Evolutionary conservation across 92 coral and sea anemone genomes (phyloP).

Genomic region (Ricordea florida): DNA sequence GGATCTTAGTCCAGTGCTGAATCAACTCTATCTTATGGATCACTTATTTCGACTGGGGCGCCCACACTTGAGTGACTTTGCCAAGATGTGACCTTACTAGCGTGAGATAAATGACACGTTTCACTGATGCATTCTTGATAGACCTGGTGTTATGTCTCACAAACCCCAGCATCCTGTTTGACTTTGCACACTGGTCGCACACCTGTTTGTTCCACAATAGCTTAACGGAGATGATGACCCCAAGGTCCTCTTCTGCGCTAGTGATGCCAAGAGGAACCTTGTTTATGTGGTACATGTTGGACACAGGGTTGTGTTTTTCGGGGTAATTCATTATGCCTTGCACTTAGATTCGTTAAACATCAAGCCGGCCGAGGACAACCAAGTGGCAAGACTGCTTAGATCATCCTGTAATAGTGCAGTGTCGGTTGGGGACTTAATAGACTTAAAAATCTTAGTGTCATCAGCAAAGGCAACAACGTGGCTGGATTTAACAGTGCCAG

Average conservation of each 20-base stretch:
- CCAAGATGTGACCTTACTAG: no score
- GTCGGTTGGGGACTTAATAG: no score
- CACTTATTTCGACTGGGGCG: no score
- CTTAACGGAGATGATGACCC: background rate
- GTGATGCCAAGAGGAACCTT: background rate
- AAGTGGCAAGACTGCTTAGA: no score
- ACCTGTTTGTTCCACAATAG: slow-evolving; percentile 19
- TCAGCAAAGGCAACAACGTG: no score
- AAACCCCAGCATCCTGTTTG: slow-evolving; percentile 21
- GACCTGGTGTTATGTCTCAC: slow-evolving; percentile 6
- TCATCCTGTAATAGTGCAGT: no score
- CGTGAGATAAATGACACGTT: background rate
- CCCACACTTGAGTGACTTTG: no score
- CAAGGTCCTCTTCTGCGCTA: slow-evolving; percentile 15
- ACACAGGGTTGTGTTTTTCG: background rate
- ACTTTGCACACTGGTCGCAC: background rate
- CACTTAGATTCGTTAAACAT: slow-evolving; percentile 1
- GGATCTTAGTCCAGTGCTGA: no score
- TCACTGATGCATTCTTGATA: no score
- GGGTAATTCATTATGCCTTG: background rate
- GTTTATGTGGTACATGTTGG: background rate
- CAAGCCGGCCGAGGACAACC: background rate
- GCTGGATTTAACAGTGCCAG: no score
- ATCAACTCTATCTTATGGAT: no score
- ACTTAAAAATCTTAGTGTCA: no score